A percentile compares a stretch with the other conserved stretches of the same genome.
Conservation (phyloP, 2,888 invertebrate species). For the Galeruca laticollis region DNA sequence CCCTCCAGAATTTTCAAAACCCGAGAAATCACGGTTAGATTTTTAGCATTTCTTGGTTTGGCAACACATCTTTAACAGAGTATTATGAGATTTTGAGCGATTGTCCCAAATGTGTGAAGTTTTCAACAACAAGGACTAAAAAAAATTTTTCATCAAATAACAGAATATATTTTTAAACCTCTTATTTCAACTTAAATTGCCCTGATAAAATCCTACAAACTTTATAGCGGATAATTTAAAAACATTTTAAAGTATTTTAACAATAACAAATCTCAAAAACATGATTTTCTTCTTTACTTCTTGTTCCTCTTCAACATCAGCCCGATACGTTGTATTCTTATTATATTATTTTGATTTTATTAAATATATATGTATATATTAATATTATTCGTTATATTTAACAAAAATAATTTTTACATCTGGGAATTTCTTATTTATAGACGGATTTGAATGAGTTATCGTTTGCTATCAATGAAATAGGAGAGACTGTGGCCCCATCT, state of each 20-base stretch:
- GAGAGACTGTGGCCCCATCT: slow-evolving; percentile 62
- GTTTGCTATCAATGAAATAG: slow-evolving; percentile 58
- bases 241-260: neutral
- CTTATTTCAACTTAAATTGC: no score
- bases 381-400: slow-evolving; percentile 52
- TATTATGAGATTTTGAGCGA: no score
- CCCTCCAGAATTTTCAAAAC: no score
- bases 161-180: no score
- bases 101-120: no score
- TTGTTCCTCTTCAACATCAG: slow-evolving; percentile 26
- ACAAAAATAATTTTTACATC: slow-evolving; percentile 52
- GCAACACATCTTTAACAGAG: no score
- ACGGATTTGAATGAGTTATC: slow-evolving; percentile 2
- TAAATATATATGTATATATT: slow-evolving; percentile 22
- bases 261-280: neutral
- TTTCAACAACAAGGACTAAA: no score
- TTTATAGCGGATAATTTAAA: neutral
- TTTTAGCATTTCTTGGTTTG: no score
- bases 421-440: slow-evolving; percentile 26
- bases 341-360: slow-evolving; percentile 53
- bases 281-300: neutral
- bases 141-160: no score
- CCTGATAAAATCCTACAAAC: no score
- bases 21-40: no score
- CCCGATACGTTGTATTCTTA: slow-evolving; percentile 20